These are phyloP conservation scores for Lamellibrachia luymesi DNA, from an alignment of 1,140 invertebrate species.

Conservation along the genomic window DNA sequence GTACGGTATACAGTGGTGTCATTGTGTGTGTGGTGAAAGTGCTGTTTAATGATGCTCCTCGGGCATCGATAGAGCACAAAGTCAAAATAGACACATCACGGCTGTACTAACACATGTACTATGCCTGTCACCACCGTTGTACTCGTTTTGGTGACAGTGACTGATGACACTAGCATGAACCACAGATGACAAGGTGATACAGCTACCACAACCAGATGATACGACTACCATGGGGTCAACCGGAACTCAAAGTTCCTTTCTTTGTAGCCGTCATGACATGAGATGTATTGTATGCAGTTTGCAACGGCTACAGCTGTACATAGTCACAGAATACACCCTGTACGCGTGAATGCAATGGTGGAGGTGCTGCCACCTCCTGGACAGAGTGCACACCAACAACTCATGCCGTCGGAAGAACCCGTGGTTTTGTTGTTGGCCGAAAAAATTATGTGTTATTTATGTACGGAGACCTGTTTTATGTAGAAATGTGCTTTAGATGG, in stretches of 20 bases:
- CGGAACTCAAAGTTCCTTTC: background rate
- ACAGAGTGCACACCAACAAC: background rate
- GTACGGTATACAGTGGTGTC: background rate
- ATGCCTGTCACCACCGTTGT: background rate
- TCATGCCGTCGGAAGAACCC: background rate
- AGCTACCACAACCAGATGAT: too few relatives aligned
- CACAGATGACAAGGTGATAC: background rate
- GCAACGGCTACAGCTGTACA: background rate
- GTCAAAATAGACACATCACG: background rate
- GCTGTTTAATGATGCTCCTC: background rate
- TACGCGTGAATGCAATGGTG: background rate
- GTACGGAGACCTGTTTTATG: background rate
- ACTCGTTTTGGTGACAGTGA: background rate
- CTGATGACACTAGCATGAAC: background rate
- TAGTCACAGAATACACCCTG: background rate
- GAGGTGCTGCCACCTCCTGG: too few relatives aligned
- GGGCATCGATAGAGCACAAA: background rate
- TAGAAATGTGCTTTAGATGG: slow-evolving; percentile 1
- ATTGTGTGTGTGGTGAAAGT: background rate
- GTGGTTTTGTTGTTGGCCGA: background rate
- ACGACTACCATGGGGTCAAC: background rate
- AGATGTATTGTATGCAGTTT: background rate
- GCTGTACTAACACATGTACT: background rate
- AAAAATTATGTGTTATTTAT: background rate
- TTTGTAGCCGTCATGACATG: background rate